Evolutionary conservation across 2,113 vertebrate species (phyloP).

Genomic region (Proterorhinus semilunaris): DNA sequence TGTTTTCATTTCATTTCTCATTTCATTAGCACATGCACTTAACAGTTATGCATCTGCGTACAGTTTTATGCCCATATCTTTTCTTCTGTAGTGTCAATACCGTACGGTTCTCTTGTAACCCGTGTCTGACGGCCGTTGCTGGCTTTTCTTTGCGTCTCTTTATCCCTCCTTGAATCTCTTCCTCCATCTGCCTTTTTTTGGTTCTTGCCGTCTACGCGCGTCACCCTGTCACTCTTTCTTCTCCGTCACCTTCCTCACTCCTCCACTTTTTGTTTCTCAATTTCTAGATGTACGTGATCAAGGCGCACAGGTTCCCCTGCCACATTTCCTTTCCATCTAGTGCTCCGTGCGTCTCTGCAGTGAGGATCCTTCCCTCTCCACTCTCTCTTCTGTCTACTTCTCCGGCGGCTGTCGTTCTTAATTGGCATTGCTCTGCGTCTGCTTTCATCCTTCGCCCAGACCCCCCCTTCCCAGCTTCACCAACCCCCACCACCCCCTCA

Average conservation of each 20-base stretch:
- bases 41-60: slow-evolving; percentile 24
- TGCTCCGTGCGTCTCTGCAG: slow-evolving; percentile 28
- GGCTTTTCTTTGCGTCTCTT: slow-evolving; percentile 17
- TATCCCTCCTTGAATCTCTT: slow-evolving; percentile 7
- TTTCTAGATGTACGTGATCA: slow-evolving; percentile 33
- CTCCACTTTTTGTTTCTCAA: slow-evolving; percentile 9
- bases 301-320: slow-evolving; percentile 31
- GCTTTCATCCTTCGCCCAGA: slow-evolving; percentile 57
- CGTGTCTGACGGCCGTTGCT: slow-evolving; percentile 23
- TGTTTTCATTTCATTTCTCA: neutral
- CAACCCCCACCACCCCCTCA: slow-evolving; percentile 3
- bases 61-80: neutral
- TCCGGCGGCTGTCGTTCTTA: slow-evolving; percentile 63
- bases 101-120: slow-evolving; percentile 1
- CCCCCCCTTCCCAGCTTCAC: too few species aligned
- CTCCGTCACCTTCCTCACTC: slow-evolving; percentile 8
- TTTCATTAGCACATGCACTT: slow-evolving; percentile 16
- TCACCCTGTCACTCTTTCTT: slow-evolving; percentile 4
- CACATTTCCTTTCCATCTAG: neutral
- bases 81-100: neutral
- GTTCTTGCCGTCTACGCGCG: neutral
- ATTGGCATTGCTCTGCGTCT: slow-evolving; percentile 62
- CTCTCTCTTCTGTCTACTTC: slow-evolving; percentile 47
- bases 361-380: slow-evolving; percentile 35
- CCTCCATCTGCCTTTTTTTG: slow-evolving; percentile 20